A percentile compares a stretch with the other conserved stretches of the same genome.
Conservation (phyloP, 2,113 vertebrate species). For the Ibidorhyncha struthersii region DNA sequence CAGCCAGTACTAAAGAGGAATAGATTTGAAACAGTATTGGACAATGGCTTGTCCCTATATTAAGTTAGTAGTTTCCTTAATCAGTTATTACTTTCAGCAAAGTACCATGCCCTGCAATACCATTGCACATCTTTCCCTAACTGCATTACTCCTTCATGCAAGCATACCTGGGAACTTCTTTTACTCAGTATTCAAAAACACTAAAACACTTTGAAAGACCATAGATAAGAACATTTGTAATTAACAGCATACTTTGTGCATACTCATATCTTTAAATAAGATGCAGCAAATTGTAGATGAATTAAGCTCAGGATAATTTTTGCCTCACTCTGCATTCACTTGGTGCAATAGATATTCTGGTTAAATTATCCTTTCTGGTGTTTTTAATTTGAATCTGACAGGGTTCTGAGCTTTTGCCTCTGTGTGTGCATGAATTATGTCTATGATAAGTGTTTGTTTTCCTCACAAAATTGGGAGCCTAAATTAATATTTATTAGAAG, state of each 20-base stretch:
- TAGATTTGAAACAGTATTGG: neutral
- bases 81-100: neutral
- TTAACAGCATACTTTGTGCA: neutral
- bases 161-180: neutral
- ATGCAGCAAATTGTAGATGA: neutral
- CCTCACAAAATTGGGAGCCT: neutral
- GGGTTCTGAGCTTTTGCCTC: neutral
- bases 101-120: neutral
- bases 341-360: neutral
- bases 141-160: neutral
- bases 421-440: neutral
- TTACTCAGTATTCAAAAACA: neutral
- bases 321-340: neutral
- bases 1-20: neutral
- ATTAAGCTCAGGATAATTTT: neutral
- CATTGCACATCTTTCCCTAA: neutral
- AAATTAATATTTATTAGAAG: slow-evolving; percentile 22
- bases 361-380: slow-evolving; percentile 33
- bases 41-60: neutral
- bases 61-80: neutral
- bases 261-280: neutral
- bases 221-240: neutral
- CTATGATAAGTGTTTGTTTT: neutral
- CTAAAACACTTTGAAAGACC: neutral
- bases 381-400: slow-evolving; percentile 30